Evolutionary conservation across 2,113 vertebrate species (phyloP), one percentile per base, ranked within the genome.

Genomic region (Origma solitaria): DNA sequence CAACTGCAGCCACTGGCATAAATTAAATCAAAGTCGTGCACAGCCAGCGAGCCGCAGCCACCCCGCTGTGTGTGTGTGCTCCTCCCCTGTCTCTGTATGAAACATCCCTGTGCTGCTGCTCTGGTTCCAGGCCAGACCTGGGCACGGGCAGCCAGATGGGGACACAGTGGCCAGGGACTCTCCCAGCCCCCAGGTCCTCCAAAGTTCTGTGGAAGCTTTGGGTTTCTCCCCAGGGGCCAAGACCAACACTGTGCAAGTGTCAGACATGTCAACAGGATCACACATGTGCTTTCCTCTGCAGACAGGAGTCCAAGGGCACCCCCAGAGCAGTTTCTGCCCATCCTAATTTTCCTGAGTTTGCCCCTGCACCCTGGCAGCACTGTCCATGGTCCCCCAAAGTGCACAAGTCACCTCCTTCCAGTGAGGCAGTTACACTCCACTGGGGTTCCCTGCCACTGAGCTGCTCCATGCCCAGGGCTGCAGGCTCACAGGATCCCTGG

Each of bases 151-250:
- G 37, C 30, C 2, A 2, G 25, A 7, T 1, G 1, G 40, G 5
- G 35, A 18, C 9, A 1, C 30, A 3, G 56, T 1, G 11, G 16
- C 17, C 1, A 0, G 24, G 28, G n/a, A 12, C 42, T 72, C 53
- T 80, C 80, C 54, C 60, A 22, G 22, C 33, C 18, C 18, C 23
- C 7, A 25, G 11, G 3, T 4, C 35, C 58, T 23, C 16, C 17
- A 23, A 4, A 56, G 53, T 28, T 12, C 24, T 2, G 13, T 0
- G 0, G 45, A 64, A 28, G 9, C 8, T 51, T 25, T 65, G 62
- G 27, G 10, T 27, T 42, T 69, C 49, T 31, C 9, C 8, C 17
- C 11, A 25, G 17, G 31, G 38, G 4, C 19, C 10, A 70, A 35
- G 69, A 82, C 17, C 6, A 82, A 11, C 20, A 0, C 49, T 19